Evolutionary conservation across 1,140 invertebrate genomes (phyloP).

Genomic region (Tetragonula clypearis): DNA sequence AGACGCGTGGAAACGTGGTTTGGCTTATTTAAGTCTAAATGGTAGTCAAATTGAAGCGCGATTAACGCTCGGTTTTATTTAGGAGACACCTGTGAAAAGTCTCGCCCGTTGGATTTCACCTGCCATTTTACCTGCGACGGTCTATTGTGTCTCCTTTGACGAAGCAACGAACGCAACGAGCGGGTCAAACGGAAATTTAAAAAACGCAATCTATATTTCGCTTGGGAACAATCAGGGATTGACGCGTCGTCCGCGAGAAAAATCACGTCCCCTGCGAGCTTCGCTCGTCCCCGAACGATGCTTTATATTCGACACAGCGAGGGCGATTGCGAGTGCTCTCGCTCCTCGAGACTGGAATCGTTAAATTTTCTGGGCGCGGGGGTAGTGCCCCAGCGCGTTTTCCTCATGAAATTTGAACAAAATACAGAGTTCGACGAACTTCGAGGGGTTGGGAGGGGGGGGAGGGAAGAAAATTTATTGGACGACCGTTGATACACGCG

Average conservation of each 20-base stretch:
- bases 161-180: not conserved
- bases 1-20: too few species aligned
- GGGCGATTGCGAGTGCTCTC: not conserved
- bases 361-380: not conserved
- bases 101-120: too few species aligned
- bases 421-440: constrained; percentile 24
- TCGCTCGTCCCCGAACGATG: not conserved
- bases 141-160: not conserved
- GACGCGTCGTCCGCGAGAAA: not conserved
- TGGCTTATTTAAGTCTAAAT: too few species aligned
- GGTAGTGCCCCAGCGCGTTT: not conserved
- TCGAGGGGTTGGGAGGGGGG: too few species aligned
- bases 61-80: too few species aligned
- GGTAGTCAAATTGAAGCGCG: not conserved
- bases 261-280: not conserved
- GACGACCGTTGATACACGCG: constrained; percentile 14
- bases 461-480: constrained; percentile 29
- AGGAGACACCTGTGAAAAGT: too few species aligned
- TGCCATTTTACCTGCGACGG: not conserved
- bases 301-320: not conserved
- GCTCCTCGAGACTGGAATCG: not conserved
- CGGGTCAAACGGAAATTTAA: constrained; percentile 1
- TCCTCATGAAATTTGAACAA: constrained; percentile 42
- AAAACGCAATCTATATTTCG: constrained; percentile 10
- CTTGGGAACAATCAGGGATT: not conserved